phyloP scores from a whole-genome alignment of 2,888 invertebrate species.

The Zelleria hepariella region DNA sequence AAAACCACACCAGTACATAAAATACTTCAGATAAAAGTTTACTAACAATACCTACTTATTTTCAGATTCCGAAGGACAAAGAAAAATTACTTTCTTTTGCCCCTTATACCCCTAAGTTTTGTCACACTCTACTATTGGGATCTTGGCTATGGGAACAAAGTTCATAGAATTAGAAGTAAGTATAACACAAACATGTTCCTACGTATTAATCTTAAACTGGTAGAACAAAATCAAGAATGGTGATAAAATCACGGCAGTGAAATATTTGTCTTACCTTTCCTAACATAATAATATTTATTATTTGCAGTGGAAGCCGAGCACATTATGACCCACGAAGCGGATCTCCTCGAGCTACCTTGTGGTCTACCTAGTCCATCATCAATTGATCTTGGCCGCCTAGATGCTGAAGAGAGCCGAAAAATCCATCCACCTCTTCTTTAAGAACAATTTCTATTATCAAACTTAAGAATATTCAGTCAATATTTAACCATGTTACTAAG shows the following conservation, averaged over 20 bases:
- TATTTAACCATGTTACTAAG: neutral
- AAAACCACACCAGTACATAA: neutral
- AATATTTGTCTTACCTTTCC: neutral
- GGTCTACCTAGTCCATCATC: constrained; percentile 81
- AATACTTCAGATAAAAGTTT: neutral
- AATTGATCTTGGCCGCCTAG: constrained; percentile 77
- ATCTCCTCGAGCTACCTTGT: constrained; percentile 78
- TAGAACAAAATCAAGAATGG: too few species aligned
- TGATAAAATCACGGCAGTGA: neutral
- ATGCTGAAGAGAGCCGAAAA: constrained; percentile 75
- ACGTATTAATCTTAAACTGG: neutral
- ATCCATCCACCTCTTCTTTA: constrained; percentile 73
- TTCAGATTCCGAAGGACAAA: constrained; percentile 74
- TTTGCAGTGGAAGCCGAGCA: constrained; percentile 80
- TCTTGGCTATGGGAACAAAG: constrained; percentile 82
- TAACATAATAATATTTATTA: neutral
- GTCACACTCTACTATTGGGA: constrained; percentile 81
- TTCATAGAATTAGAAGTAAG: constrained; percentile 81
- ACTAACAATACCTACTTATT: neutral
- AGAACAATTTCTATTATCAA: neutral
- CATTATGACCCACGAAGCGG: constrained; percentile 81
- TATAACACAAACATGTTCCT: constrained; percentile 9
- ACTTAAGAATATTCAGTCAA: neutral
- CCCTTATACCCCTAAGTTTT: constrained; percentile 81
- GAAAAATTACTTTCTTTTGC: constrained; percentile 73